Conservation (phyloP, 2,888 invertebrate species). For the Lysandra coridon region DNA sequence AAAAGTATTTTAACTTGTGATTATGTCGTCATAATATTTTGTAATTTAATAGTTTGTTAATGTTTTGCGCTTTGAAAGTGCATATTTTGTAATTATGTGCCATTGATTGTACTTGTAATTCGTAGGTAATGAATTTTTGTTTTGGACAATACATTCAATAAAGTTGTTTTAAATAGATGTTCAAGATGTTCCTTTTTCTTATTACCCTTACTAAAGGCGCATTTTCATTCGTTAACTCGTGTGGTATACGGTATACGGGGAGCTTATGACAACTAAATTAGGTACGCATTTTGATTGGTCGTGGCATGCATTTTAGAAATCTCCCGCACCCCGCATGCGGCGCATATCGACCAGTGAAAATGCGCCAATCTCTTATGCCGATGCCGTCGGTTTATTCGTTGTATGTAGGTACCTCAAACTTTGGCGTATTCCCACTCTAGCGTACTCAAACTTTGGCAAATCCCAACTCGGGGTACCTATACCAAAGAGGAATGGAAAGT, state of each 20-base stretch:
- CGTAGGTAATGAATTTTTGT: conserved; percentile 12
- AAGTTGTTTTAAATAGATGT: conserved; percentile 1
- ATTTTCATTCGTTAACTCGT: too few relatives aligned
- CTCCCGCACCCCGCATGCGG: too few relatives aligned
- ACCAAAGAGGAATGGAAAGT: too few relatives aligned
- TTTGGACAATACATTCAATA: conserved; percentile 24
- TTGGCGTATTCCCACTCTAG: too few relatives aligned
- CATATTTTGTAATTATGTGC: conserved; percentile 26
- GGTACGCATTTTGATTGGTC: too few relatives aligned
- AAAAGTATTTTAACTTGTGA: neutral
- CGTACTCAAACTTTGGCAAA: too few relatives aligned
- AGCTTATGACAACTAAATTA: too few relatives aligned
- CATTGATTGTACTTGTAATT: conserved; percentile 4
- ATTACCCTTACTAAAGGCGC: neutral
- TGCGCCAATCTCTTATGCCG: too few relatives aligned
- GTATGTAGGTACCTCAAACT: neutral
- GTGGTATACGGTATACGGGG: too few relatives aligned
- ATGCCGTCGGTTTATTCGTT: neutral
- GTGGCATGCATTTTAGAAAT: too few relatives aligned
- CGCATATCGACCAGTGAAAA: too few relatives aligned
- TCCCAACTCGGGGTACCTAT: too few relatives aligned
- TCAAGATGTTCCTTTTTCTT: neutral
- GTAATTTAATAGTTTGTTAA: neutral
- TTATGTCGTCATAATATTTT: neutral
- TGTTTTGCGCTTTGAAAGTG: conserved; percentile 14